Evolutionary conservation across 2,888 invertebrate genomes (phyloP).

Genomic region (Andricus quercusramuli): DNA sequence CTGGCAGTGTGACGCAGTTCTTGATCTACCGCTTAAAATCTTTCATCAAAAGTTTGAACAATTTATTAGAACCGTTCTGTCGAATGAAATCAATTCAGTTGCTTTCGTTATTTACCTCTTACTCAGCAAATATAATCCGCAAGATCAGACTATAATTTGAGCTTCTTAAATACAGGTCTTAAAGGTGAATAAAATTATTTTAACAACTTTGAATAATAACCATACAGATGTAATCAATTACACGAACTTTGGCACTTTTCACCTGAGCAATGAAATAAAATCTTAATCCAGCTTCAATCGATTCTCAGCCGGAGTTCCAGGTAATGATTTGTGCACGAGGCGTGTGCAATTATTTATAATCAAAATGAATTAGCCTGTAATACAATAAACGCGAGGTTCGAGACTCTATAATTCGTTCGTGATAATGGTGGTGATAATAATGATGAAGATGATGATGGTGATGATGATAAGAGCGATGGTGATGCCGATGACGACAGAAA

Average conservation of each 20-base stretch:
- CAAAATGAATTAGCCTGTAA: conserved; percentile 50
- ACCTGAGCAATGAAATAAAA: background rate
- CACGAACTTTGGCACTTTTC: conserved; percentile 18
- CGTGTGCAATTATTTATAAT: conserved; percentile 56
- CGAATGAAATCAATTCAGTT: background rate
- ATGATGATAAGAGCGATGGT: conserved; percentile 54
- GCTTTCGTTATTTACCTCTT: background rate
- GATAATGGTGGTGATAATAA: conserved; percentile 35
- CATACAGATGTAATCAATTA: conserved; percentile 27
- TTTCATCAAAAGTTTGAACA: background rate
- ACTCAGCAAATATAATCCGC: background rate
- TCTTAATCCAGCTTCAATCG: background rate
- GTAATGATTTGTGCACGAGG: conserved; percentile 25
- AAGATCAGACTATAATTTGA: background rate
- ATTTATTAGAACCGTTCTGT: background rate
- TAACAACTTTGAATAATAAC: conserved; percentile 15
- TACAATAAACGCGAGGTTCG: conserved; percentile 53
- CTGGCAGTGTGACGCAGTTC: too few relatives aligned
- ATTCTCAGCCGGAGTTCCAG: background rate
- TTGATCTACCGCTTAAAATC: too few relatives aligned
- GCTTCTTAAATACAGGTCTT: background rate
- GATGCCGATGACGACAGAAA: conserved; percentile 55
- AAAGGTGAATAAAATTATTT: conserved; percentile 13
- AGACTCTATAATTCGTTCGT: conserved; percentile 49
- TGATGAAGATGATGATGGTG: conserved; percentile 41